Evolutionary conservation across 1,140 invertebrate genomes (phyloP), one percentile per base, ranked within the genome.

Genomic region (Cotesia chilonis): DNA sequence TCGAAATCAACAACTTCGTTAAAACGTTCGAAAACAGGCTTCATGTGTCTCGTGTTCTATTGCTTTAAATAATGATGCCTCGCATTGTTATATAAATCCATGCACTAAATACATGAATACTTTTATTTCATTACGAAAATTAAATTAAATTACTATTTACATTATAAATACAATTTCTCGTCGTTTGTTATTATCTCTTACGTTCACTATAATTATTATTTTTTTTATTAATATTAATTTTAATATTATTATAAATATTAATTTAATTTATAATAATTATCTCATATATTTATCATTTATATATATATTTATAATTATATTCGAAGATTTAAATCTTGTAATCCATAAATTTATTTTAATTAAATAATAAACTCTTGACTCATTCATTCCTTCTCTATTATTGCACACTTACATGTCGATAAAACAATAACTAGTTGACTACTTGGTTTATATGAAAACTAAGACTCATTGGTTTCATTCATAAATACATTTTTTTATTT

Each of bases 71-170:
- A 64, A 74, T 64, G 41, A 66, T 66, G 2, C 51, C 36, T 51
- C 66, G 36, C 17, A 63, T 63, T 28, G 12, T 63, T 36, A 52
- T 17, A 55, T n/a, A 55, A 55, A 68, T n/a, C 9, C 41, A 41
- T 41, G 47, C 17, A 28, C 47, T 66, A 66, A 12, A 52, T 12
- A 28, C 52, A 68, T 14, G 63, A 38, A 41, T 38, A 61, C 6
- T 17, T 20, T 17, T 63, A 63, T 47, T 81, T 72, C 76, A 75
- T 80, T 79, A 84, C 76, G 75, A 80, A 74, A 82, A 82, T 85
- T 85, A 85, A 85, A 85, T 86, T 83, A 86, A 83, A 78, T 78
- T 47, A 70, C 81, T 87, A 87, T 87, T 85, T 87, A 87, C 85
- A 87, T 84, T 83, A 82, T 85, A 87, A 81, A 82, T 83, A 86